Percentiles rank a stretch among this genome's conserved stretches.
Conservation (phyloP, 2,113 vertebrate genomes). For the Stomatorhinus ivindoensis region DNA sequence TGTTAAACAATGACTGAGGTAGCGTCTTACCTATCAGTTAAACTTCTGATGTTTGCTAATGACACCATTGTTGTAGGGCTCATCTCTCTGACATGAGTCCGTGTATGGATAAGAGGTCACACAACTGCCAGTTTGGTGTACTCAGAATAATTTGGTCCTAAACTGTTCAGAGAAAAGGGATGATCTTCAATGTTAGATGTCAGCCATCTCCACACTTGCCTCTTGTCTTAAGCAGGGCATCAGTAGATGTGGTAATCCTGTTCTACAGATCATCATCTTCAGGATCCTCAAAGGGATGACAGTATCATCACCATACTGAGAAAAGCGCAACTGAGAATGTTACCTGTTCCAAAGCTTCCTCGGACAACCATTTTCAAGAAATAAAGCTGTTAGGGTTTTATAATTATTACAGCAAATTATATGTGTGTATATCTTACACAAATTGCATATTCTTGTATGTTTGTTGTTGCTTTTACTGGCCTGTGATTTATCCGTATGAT, state of each 20-base stretch:
- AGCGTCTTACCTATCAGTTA: neutral
- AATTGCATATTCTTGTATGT: neutral
- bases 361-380: neutral
- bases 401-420: neutral
- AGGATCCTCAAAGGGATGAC: neutral
- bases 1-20: neutral
- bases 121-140: neutral
- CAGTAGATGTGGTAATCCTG: neutral
- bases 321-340: neutral
- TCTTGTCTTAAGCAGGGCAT: neutral
- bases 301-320: neutral
- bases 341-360: neutral
- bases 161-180: neutral
- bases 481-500: neutral
- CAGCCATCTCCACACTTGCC: neutral
- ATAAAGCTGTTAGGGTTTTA: neutral
- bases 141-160: neutral
- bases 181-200: neutral
- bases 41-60: neutral
- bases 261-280: neutral
- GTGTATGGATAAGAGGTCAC: neutral
- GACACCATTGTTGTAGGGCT: neutral
- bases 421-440: neutral
- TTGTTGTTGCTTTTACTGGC: neutral
- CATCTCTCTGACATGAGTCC: neutral